A percentile compares a stretch with the other conserved stretches of the same genome.
Conservation (phyloP, 2,113 vertebrate genomes). For the Sclerurus mexicanus region DNA sequence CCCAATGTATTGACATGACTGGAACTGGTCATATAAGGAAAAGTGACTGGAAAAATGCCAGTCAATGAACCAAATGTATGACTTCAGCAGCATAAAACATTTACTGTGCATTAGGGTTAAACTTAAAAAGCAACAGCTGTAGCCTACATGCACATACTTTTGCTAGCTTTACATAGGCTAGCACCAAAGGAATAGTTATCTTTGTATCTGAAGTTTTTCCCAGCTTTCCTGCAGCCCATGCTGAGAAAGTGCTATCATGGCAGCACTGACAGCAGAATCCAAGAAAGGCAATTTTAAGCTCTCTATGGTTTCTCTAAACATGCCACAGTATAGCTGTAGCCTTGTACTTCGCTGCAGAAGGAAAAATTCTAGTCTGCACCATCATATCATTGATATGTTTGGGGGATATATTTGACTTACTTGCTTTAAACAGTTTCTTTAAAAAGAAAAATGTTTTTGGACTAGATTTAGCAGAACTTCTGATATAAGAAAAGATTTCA, state of each 20-base stretch:
- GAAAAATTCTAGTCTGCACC: neutral
- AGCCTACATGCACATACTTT: neutral
- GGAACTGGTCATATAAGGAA: neutral
- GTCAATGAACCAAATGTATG: neutral
- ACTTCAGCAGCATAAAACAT: neutral
- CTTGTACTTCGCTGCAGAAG: neutral
- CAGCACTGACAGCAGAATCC: neutral
- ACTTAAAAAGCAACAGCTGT: neutral
- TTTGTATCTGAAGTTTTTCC: neutral
- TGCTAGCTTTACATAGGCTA: neutral
- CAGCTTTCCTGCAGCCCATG: neutral
- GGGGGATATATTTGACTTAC: neutral
- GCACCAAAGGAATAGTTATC: neutral
- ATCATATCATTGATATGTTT: neutral
- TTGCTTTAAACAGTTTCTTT: neutral
- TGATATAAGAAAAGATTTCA: neutral
- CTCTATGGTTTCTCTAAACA: neutral
- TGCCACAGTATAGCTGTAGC: neutral
- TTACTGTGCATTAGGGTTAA: neutral
- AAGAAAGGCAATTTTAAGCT: neutral
- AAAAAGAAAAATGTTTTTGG: neutral
- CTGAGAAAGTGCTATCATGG: neutral
- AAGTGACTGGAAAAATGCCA: neutral
- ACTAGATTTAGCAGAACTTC: neutral
- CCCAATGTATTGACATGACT: neutral